Percentiles rank a stretch among this genome's conserved stretches.
These are phyloP conservation scores for Pyxicephalus adspersus DNA, from an alignment of 2,113 vertebrate genomes.

Conservation along the genomic window DNA sequence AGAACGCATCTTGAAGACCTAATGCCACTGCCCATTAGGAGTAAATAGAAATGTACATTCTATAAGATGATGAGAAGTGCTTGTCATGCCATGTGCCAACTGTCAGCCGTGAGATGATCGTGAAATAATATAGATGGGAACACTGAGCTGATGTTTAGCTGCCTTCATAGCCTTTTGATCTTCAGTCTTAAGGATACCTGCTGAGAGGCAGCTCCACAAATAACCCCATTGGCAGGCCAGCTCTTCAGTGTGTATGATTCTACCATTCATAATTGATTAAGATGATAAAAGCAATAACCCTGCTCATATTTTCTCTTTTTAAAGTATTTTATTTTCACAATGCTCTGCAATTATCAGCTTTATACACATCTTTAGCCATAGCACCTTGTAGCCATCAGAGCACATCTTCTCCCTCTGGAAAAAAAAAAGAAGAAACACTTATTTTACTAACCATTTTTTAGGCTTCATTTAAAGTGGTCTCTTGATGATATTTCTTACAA, in stretches of 20 bases:
- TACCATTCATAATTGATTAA: constrained; percentile 57
- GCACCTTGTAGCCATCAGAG: not conserved
- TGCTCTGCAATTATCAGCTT: constrained; percentile 53
- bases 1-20: not conserved
- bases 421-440: too few relatives aligned
- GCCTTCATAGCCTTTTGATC: constrained; percentile 48
- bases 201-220: constrained; percentile 50
- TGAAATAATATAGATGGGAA: constrained; percentile 30
- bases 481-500: too few relatives aligned
- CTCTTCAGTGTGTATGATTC: constrained; percentile 46
- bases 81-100: constrained; percentile 18
- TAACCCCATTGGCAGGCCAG: constrained; percentile 55
- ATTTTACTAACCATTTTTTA: too few relatives aligned
- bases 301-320: constrained; percentile 35
- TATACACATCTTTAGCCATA: constrained; percentile 34
- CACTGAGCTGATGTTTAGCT: constrained; percentile 17
- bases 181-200: constrained; percentile 50
- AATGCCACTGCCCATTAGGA: constrained; percentile 4
- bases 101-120: constrained; percentile 7
- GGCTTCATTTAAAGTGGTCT: too few relatives aligned
- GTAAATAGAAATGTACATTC: not conserved
- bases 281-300: constrained; percentile 52
- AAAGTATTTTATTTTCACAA: constrained; percentile 38
- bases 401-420: too few relatives aligned
- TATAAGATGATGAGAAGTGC: not conserved